phyloP scores from a whole-genome alignment of 92 coral and sea anemone species.

The Bergia puertoricense region DNA sequence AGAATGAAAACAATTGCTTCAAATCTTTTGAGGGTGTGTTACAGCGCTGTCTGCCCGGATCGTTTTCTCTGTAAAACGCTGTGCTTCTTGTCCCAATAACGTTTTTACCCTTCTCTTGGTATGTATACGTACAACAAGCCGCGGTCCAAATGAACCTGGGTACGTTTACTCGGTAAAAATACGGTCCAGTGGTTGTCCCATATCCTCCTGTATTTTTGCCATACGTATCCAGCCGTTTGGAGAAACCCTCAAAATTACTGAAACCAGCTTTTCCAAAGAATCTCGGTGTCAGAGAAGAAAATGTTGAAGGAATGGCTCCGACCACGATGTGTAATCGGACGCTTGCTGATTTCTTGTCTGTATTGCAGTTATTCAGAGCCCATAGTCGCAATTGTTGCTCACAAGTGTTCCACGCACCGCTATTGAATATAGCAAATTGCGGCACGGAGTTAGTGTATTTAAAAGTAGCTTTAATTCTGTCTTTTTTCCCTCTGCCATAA shows the following conservation, averaged over 20 bases:
- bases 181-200: neutral
- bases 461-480: slow-evolving; percentile 9
- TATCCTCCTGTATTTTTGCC: neutral
- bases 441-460: slow-evolving; percentile 26
- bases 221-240: neutral
- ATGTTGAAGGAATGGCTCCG: slow-evolving; percentile 47
- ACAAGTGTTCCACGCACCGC: neutral
- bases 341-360: neutral
- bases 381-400: slow-evolving; percentile 6
- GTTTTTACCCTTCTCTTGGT: neutral
- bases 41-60: neutral
- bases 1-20: neutral
- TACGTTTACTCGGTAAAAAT: slow-evolving; percentile 13
- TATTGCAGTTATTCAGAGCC: slow-evolving; percentile 20
- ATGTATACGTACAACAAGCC: neutral
- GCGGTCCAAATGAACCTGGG: slow-evolving; percentile 13
- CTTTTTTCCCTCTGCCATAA: neutral
- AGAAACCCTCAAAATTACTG: slow-evolving; percentile 41
- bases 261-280: slow-evolving; percentile 48
- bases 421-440: slow-evolving; percentile 11
- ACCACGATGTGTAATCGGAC: slow-evolving; percentile 26
- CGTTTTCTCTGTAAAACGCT: neutral
- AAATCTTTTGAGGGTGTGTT: neutral
- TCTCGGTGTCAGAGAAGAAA: neutral
- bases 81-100: neutral